These are phyloP conservation scores for Climacteris rufus DNA, from an alignment of 2,113 vertebrate genomes.

Conservation along the genomic window DNA sequence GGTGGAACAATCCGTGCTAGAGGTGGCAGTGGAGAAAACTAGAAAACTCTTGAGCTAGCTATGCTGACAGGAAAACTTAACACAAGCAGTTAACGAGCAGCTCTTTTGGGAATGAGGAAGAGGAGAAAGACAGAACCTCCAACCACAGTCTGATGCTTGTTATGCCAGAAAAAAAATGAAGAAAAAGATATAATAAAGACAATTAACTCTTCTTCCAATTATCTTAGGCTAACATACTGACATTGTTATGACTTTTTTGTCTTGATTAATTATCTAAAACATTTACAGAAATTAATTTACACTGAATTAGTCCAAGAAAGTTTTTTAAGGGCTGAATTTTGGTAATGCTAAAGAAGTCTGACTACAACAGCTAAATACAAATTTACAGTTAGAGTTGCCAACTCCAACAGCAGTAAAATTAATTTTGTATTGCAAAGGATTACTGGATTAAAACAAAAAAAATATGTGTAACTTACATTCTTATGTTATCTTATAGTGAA, in stretches of 20 bases:
- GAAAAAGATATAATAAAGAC: background rate
- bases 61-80: background rate
- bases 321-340: background rate
- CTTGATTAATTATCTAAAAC: background rate
- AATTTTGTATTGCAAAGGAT: background rate
- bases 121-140: background rate
- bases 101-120: rapidly evolving
- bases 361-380: background rate
- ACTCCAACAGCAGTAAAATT: background rate
- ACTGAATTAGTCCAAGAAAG: background rate
- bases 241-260: background rate
- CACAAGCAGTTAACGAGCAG: background rate
- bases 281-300: background rate
- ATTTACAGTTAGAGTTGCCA: background rate
- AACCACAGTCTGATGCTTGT: background rate
- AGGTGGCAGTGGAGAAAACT: background rate
- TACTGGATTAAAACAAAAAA: background rate
- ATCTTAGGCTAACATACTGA: background rate
- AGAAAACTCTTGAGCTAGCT: background rate
- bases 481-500: background rate
- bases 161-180: background rate
- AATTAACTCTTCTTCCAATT: background rate
- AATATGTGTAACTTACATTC: background rate
- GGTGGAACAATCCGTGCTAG: rapidly evolving
- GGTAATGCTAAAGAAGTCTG: background rate